Conservation (phyloP, 2,888 invertebrate species). For the Noctua janthe region DNA sequence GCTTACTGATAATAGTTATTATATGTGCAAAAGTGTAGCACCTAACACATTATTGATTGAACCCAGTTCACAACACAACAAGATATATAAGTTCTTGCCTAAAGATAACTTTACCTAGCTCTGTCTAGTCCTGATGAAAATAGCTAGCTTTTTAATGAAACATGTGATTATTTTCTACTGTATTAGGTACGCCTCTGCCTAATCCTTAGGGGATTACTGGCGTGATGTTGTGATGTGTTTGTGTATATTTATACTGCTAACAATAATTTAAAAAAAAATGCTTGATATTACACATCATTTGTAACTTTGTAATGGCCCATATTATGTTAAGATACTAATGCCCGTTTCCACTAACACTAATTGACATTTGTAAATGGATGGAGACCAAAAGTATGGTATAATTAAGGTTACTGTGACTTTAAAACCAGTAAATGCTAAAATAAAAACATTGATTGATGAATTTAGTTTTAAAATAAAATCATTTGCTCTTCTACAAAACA, state of each 20-base stretch:
- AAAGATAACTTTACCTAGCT: not conserved
- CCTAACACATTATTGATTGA: no score
- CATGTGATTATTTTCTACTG: not conserved
- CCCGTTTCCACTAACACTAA: not conserved
- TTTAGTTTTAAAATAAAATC: not conserved
- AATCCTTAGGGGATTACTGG: not conserved
- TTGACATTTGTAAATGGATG: not conserved
- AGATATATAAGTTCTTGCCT: not conserved
- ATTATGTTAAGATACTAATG: not conserved
- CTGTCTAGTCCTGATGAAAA: not conserved
- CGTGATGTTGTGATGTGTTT: not conserved
- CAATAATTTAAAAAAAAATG: not conserved
- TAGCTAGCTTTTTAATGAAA: not conserved
- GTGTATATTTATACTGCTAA: not conserved
- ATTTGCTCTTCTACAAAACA: not conserved
- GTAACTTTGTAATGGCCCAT: not conserved
- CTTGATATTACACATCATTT: not conserved
- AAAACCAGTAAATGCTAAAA: not conserved
- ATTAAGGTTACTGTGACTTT: not conserved
- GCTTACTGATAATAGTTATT: not conserved
- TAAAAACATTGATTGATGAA: not conserved
- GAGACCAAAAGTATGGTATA: no score
- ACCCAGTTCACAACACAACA: not conserved
- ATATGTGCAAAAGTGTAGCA: not conserved
- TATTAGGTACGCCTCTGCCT: not conserved